Conservation (phyloP, 2,113 vertebrate species). For the Prionailurus viverrinus region DNA sequence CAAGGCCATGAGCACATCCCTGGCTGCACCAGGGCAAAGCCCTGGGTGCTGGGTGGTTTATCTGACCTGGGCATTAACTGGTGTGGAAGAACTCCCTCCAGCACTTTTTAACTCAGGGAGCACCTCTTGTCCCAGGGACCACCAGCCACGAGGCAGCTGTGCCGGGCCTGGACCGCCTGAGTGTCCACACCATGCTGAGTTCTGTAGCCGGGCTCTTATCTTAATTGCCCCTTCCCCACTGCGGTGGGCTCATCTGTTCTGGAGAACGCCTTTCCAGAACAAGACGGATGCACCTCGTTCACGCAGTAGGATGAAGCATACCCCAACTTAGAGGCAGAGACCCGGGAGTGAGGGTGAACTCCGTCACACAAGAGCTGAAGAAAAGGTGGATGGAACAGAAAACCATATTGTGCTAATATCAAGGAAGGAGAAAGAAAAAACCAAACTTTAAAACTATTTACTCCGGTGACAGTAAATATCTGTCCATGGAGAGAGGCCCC, state of each 20-base stretch:
- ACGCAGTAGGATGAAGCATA: fast-evolving
- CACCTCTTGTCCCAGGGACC: neutral
- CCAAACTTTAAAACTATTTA: neutral
- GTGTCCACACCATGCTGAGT: neutral
- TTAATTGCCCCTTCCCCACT: fast-evolving
- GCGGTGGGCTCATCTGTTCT: neutral
- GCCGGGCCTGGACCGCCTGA: neutral
- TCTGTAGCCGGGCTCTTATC: neutral
- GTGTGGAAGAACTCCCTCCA: neutral
- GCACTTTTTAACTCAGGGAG: neutral
- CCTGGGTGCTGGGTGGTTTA: neutral
- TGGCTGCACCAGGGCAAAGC: neutral
- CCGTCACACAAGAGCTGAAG: neutral
- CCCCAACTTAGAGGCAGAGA: neutral
- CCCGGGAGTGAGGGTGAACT: neutral
- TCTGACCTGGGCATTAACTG: neutral
- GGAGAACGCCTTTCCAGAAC: neutral
- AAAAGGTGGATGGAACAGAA: neutral
- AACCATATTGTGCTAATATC: neutral
- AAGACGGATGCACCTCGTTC: fast-evolving
- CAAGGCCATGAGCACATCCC: fast-evolving
- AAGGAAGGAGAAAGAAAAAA: neutral
- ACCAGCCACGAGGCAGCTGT: fast-evolving
- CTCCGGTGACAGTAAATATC: neutral
- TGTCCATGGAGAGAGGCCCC: neutral